Base-by-base conservation (phyloP, 2,888 invertebrate genomes). In the Cerastoderma edule region DNA sequence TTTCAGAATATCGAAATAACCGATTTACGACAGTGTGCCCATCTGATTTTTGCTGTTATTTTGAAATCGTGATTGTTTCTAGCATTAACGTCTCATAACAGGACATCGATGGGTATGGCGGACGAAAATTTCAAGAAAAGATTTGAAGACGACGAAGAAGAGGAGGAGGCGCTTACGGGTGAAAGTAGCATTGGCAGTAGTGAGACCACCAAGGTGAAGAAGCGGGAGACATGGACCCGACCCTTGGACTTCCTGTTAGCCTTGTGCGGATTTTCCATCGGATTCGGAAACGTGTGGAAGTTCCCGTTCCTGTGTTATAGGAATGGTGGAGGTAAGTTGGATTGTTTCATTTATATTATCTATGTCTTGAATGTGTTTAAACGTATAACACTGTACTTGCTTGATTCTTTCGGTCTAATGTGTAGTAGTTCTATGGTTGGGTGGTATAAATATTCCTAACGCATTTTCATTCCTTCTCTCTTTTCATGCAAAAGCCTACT, bases 211-310 rank as follows among this genome's bases (percentile, higher is more conserved):
- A 65, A 46, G 30, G 65, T 65, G 2, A 65, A 65, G 48, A 65
- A 65, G 27, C 10, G 65, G 30, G 65, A 65, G 10, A 46, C 46
- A 2, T 65, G 65, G 65, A 48, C 65, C n/a, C 46, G 33, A 46
- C 46, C 46, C 0, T n/a, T 65, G 48, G 65, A 65, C 19, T 65
- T 65, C 24, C 27, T 65, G 30, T 46, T 65, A 10, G 65, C 65
- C 8, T 65, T 46, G n/a, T 65, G 65, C n/a, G 65, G 65, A 22
- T 65, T 65, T 19, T 65, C 65, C 33, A 65, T 65, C 1, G 65
- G 65, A 13, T 32, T 65, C n/a, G 65, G 65, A 27, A 65, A 65
- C 30, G 65, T 65, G 8, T 65, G 65, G 65, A 65, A 44, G 30
- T 65, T 65, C 30, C 65, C 65, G 3, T 65, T 65, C 33, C 48